Percentiles rank a stretch among this genome's conserved stretches.
These are phyloP conservation scores for Eubucco bourcierii DNA, from an alignment of 2,113 vertebrate species.

Conservation along the genomic window DNA sequence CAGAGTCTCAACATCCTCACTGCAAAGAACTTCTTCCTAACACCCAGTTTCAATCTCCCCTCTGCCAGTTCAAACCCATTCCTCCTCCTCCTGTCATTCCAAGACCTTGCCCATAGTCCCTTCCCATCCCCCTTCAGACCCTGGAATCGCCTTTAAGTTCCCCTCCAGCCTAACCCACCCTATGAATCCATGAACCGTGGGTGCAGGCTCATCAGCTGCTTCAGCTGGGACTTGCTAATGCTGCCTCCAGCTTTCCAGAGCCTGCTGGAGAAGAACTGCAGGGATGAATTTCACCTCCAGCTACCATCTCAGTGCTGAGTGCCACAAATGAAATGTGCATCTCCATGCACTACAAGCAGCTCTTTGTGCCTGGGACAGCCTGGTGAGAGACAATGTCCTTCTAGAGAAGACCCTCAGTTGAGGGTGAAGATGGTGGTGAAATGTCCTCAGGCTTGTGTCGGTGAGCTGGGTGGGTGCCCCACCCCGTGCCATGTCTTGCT, in stretches of 20 bases:
- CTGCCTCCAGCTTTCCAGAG: background rate
- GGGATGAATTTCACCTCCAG: background rate
- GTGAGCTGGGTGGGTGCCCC: background rate
- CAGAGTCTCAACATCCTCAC: no score
- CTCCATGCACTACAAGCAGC: background rate
- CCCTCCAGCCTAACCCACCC: no score
- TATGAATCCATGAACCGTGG: background rate
- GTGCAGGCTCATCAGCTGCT: background rate
- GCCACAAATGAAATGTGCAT: background rate
- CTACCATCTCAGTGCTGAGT: background rate
- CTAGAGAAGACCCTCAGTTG: background rate
- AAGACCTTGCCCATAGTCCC: no score
- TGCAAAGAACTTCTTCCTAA: no score
- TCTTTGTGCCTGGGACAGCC: background rate
- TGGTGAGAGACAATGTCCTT: background rate
- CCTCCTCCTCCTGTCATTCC: no score
- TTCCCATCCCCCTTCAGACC: no score
- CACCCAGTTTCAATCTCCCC: no score
- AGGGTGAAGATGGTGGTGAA: background rate
- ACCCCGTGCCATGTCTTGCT: fast-evolving
- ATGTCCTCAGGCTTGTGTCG: background rate
- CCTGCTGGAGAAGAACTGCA: background rate
- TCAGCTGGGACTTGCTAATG: background rate
- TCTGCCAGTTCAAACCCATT: no score
- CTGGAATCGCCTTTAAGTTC: no score